phyloP scores from a whole-genome alignment of 2,113 vertebrate species.

The Aplodontia rufa region DNA sequence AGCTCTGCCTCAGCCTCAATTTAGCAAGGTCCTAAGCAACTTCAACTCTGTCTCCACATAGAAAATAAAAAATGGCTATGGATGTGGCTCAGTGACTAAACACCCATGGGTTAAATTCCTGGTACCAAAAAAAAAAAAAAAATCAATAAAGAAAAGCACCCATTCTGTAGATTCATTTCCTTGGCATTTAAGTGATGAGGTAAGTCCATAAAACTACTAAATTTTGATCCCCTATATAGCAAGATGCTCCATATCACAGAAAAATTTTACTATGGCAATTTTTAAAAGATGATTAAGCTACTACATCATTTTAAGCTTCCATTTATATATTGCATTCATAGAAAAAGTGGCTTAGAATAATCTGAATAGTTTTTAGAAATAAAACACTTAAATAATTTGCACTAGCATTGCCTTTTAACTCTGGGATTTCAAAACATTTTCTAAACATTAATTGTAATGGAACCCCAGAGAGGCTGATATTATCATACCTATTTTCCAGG shows the following conservation, averaged over 20 bases:
- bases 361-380: slow-evolving; percentile 37
- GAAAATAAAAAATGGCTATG: too few species aligned
- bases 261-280: background rate
- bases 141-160: background rate
- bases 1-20: too few species aligned
- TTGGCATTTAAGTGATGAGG: background rate
- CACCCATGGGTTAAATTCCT: too few species aligned
- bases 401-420: slow-evolving; percentile 39
- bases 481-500: slow-evolving; percentile 73
- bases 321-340: background rate
- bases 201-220: background rate
- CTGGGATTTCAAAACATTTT: slow-evolving; percentile 68
- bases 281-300: slow-evolving; percentile 21
- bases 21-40: too few species aligned
- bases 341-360: slow-evolving; percentile 1
- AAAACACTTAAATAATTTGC: slow-evolving; percentile 47
- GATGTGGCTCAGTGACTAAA: too few species aligned
- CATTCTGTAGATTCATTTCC: background rate
- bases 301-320: background rate
- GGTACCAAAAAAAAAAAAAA: too few species aligned
- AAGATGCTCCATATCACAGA: background rate
- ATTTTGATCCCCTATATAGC: background rate
- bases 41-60: too few species aligned
- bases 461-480: slow-evolving; percentile 33
- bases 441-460: slow-evolving; percentile 65